A percentile compares a stretch with the other conserved stretches of the same genome.
Conservation (phyloP, 2,797 vertebrate species). For the Diglossa cyanea region DNA sequence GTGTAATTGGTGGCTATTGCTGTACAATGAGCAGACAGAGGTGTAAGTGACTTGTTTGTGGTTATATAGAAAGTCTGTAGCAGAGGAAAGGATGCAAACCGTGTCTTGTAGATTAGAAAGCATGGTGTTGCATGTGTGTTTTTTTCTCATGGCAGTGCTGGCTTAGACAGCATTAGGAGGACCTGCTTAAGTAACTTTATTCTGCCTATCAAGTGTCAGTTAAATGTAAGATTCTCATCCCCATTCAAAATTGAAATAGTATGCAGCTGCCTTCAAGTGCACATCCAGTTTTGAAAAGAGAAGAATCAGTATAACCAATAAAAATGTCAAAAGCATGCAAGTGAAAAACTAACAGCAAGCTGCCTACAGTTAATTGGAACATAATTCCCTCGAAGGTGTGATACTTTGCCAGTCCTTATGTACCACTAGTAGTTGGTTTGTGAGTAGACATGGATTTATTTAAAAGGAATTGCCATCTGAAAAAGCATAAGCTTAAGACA, state of each 20-base stretch:
- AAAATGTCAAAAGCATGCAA: not conserved
- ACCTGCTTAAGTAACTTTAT: not conserved
- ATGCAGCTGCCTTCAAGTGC: not conserved
- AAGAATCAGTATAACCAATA: not conserved
- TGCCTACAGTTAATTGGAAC: not conserved
- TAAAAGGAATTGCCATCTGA: not conserved
- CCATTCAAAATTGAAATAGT: not conserved
- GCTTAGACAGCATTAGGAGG: not conserved
- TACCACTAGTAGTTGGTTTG: not conserved
- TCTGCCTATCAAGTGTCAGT: not conserved
- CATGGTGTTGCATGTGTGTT: not conserved
- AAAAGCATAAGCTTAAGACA: not conserved
- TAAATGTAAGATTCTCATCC: not conserved
- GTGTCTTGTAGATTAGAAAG: not conserved
- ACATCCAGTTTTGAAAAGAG: not conserved
- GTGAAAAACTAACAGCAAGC: not conserved
- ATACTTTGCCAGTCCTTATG: not conserved
- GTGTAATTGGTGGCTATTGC: not conserved
- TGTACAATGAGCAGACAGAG: not conserved
- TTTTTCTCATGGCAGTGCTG: not conserved
- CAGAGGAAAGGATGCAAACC: constrained; percentile 6
- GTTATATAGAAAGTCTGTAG: constrained; percentile 44
- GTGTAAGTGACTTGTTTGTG: constrained; percentile 28
- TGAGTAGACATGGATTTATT: not conserved
- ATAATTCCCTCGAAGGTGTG: not conserved